Evolutionary conservation across 2,797 vertebrate genomes (phyloP).

Genomic region (Iguana delicatissima): DNA sequence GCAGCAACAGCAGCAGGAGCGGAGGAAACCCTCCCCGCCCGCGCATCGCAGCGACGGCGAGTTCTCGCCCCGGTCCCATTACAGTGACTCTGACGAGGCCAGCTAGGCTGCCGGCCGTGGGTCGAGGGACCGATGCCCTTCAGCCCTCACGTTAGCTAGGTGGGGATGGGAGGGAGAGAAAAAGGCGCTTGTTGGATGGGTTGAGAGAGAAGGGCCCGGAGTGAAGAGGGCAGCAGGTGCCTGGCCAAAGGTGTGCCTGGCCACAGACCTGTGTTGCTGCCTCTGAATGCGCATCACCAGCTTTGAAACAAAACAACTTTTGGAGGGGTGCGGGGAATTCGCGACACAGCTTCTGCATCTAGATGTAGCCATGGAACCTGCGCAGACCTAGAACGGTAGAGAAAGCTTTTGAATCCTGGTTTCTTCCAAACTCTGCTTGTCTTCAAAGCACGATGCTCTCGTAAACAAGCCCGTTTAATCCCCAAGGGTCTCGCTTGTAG

Average conservation of each 20-base stretch:
- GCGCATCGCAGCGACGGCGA: conserved; percentile 95
- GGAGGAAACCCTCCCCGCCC: conserved; percentile 87
- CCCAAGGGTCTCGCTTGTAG: not conserved
- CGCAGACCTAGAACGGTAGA: not conserved
- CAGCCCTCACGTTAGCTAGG: not conserved
- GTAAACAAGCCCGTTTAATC: not conserved
- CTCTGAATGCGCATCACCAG: not conserved
- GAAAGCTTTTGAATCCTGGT: not conserved
- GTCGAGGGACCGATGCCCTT: not conserved
- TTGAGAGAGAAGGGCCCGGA: not conserved
- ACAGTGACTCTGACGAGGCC: conserved; percentile 97
- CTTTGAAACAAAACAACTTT: not conserved
- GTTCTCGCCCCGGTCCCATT: conserved; percentile 95
- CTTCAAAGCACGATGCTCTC: not conserved
- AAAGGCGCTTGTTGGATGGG: not conserved
- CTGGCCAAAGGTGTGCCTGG: not conserved
- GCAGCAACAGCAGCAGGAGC: conserved; percentile 73
- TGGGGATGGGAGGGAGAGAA: not conserved
- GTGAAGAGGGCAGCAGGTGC: not conserved
- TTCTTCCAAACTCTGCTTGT: no score
- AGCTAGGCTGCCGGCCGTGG: conserved; percentile 65
- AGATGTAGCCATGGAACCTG: not conserved
- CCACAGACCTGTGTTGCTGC: not conserved
- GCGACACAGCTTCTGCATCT: not conserved
- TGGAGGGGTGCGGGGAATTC: not conserved